Evolutionary conservation across 2,113 vertebrate genomes (phyloP).

Genomic region (Ginglymostoma cirratum): DNA sequence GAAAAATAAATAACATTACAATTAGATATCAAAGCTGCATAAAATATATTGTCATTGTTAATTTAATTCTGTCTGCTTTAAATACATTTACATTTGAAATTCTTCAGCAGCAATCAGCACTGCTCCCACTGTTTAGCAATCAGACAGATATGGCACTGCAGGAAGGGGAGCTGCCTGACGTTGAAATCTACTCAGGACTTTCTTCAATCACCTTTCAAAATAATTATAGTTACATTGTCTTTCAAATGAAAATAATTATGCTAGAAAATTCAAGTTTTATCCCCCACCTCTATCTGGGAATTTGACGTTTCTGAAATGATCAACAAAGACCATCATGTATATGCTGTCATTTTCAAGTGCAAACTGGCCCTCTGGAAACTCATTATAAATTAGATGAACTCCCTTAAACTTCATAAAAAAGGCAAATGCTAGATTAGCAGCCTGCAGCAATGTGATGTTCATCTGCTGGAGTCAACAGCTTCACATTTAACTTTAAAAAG

Average conservation of each 20-base stretch:
- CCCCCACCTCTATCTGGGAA: slow-evolving; percentile 5
- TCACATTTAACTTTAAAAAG: slow-evolving; percentile 54
- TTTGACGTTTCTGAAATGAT: neutral
- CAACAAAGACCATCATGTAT: slow-evolving; percentile 40
- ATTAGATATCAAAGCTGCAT: slow-evolving; percentile 27
- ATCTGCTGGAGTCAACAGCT: slow-evolving; percentile 45
- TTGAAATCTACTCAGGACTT: neutral
- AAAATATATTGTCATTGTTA: neutral
- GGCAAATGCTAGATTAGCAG: slow-evolving; percentile 42
- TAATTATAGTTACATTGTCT: slow-evolving; percentile 26
- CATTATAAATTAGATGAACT: slow-evolving; percentile 62
- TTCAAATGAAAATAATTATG: slow-evolving; percentile 6
- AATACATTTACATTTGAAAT: neutral
- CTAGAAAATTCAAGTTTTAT: neutral
- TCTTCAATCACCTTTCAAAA: slow-evolving; percentile 26
- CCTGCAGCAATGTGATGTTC: slow-evolving; percentile 43
- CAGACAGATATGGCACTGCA: neutral
- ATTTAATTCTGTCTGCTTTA: slow-evolving; percentile 19
- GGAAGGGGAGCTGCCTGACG: neutral
- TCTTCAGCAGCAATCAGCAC: neutral
- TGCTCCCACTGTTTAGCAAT: slow-evolving; percentile 32
- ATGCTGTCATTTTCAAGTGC: slow-evolving; percentile 43
- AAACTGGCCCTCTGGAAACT: slow-evolving; percentile 51
- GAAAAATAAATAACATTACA: slow-evolving; percentile 12
- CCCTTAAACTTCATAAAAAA: slow-evolving; percentile 49